Conservation (phyloP, 2,797 vertebrate species). For the Okamejei kenojei region DNA sequence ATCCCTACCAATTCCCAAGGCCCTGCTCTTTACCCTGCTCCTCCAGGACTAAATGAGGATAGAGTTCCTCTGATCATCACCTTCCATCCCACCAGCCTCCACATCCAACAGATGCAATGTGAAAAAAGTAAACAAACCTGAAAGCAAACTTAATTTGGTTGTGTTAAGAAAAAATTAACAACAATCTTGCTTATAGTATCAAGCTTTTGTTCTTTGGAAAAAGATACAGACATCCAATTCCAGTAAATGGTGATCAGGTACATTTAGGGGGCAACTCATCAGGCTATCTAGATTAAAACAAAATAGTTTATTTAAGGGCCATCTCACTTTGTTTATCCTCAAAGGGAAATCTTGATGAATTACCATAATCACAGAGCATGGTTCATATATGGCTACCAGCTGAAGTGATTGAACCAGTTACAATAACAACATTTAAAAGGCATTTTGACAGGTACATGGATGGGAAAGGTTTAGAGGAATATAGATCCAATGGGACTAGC, state of each 20-base stretch:
- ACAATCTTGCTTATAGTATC: not conserved
- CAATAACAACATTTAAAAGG: no score
- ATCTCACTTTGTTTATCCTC: not conserved
- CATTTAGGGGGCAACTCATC: not conserved
- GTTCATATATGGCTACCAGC: no score
- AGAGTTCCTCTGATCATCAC: no score
- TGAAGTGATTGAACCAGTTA: no score
- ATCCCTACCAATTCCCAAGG: no score
- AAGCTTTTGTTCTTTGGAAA: not conserved
- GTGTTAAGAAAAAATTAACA: not conserved
- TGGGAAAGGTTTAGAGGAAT: no score
- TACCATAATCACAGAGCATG: not conserved
- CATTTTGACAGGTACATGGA: no score
- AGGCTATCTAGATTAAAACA: not conserved
- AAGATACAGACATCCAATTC: no score
- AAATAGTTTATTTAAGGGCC: not conserved
- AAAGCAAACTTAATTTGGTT: not conserved
- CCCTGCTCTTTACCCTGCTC: no score
- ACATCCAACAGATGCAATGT: not conserved
- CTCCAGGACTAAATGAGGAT: no score
- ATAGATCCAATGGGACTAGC: no score
- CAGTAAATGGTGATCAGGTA: not conserved
- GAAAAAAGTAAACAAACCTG: not conserved
- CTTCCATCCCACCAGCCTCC: no score
- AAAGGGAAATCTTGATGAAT: not conserved